Percentiles rank a stretch among this genome's conserved stretches.
Evolutionary conservation across 2,113 vertebrate species (phyloP).

Genomic region (Phyllostomus discolor): DNA sequence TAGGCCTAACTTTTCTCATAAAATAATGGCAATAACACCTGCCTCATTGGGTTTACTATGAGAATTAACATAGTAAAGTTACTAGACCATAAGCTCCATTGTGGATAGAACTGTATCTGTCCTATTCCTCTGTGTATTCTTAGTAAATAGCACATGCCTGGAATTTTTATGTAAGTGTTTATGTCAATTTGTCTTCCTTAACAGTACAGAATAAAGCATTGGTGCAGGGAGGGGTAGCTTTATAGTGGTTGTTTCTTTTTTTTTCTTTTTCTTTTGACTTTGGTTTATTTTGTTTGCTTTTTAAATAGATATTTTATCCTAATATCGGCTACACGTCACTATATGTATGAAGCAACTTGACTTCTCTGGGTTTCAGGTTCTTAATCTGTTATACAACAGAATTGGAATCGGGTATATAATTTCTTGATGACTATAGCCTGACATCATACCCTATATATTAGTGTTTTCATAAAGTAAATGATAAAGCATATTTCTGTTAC

Average conservation of each 20-base stretch:
- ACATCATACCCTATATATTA: background rate
- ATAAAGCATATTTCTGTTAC: background rate
- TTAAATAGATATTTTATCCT: background rate
- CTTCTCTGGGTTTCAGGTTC: background rate
- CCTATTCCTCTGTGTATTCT: background rate
- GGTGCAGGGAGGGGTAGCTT: background rate
- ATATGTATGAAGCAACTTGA: background rate
- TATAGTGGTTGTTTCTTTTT: background rate
- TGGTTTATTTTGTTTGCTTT: background rate
- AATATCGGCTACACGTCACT: background rate
- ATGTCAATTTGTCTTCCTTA: background rate
- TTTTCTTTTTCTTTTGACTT: too few species aligned
- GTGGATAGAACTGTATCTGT: background rate
- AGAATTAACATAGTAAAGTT: background rate
- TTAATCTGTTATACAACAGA: background rate
- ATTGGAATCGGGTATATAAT: background rate
- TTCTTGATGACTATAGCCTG: background rate
- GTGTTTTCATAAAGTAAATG: background rate
- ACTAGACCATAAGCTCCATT: background rate
- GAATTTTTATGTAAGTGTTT: too few species aligned
- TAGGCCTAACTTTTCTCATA: background rate
- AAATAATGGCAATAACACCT: background rate
- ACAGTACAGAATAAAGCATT: background rate
- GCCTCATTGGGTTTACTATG: background rate
- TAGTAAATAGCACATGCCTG: background rate